Evolutionary conservation across 1,140 invertebrate genomes (phyloP), one percentile per base, ranked within the genome.

Genomic region (Rhopalosiphum padi): DNA sequence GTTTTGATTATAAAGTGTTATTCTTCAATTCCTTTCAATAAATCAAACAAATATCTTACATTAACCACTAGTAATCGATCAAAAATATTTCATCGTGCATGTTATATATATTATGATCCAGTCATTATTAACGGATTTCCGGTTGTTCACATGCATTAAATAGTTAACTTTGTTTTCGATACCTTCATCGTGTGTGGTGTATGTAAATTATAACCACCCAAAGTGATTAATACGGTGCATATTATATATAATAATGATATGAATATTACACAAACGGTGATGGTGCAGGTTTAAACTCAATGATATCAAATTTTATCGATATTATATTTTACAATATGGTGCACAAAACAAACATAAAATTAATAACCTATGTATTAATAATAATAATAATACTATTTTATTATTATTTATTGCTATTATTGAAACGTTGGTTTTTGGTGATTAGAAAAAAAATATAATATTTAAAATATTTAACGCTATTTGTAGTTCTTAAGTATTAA

Each of bases 151-250:
- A 35, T 77, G 15, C n/a, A n/a, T 77, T 11, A 77, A 77, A 77
- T 77, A 77, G 15, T 77, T 77, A 35, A 77, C 60, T 77, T 77
- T 18, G n/a, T 77, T 35, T 35, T 77, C 60, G 11, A 77, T 15
- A n/a, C 60, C n/a, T 21, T 77, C 60, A n/a, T 77, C 60, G 60
- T 77, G 60, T 77, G 60, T 77, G 60, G 60, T 77, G n/a, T n/a
- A 77, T 77, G 30, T 77, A n/a, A 77, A 77, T 77, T 77, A n/a
- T 77, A 77, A n/a, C 60, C 60, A n/a, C 60, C 60, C 30, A 77
- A 77, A 77, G 60, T n/a, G 60, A 77, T 77, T n/a, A 77, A 15
- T 35, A 6, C 30, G 4, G 60, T 18, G 30, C 60, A n/a, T 68
- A n/a, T 15, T 68, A n/a, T 15, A 18, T 77, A 35, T 30, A n/a